These are phyloP conservation scores for Rotaria sp. DNA, from an alignment of 2,888 invertebrate genomes.

Conservation along the genomic window DNA sequence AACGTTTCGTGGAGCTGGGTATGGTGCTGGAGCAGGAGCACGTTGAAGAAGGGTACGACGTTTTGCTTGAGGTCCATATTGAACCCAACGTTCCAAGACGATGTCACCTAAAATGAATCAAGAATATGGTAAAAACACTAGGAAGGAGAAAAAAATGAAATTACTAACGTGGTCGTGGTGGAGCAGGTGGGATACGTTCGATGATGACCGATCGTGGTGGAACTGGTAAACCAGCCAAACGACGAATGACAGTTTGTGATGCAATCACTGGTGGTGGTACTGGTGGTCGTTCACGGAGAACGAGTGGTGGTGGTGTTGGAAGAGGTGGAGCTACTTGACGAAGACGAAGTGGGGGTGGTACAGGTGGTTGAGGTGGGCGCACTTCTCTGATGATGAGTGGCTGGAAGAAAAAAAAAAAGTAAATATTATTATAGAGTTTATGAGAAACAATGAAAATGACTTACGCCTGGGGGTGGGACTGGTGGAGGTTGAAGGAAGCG, in stretches of 20 bases:
- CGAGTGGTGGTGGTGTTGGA: not conserved
- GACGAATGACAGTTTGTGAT: not conserved
- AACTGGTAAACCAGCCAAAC: not conserved
- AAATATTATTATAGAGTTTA: not conserved
- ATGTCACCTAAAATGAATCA: not conserved
- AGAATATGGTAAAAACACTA: not conserved
- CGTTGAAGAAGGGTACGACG: not conserved
- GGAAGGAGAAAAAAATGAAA: not conserved
- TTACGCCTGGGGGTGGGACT: slow-evolving; percentile 1
- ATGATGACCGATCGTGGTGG: slow-evolving; percentile 28
- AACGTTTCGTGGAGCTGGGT: not conserved
- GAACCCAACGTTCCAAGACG: not conserved
- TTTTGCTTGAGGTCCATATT: slow-evolving; percentile 7
- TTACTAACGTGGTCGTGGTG: not conserved
- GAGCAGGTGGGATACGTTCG: not conserved
- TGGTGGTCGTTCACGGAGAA: slow-evolving; percentile 22
- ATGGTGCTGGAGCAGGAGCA: not conserved
- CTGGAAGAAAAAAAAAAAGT: not conserved
- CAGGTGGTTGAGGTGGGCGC: no score
- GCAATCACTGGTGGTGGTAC: not conserved
- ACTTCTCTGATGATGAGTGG: slow-evolving; percentile 10
- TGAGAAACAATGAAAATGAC: not conserved
- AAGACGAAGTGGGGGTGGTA: not conserved
- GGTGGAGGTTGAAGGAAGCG: slow-evolving; percentile 15
- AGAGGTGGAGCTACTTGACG: not conserved